Base-by-base conservation (phyloP, 1,140 invertebrate genomes). In the Cydia strobilella region DNA sequence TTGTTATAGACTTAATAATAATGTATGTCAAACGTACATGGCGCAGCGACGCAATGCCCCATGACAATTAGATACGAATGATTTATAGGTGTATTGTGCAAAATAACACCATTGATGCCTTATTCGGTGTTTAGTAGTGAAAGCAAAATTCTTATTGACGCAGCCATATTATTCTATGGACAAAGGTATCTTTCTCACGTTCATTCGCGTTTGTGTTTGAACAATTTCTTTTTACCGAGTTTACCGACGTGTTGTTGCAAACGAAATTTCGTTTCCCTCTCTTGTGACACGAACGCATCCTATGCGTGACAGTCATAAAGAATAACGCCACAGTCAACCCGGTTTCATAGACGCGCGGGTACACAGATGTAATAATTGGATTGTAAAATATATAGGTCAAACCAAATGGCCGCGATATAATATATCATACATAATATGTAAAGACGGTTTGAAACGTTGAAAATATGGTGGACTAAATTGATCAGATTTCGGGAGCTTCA, bases 351-450 rank as follows among this genome's bases (percentile, higher is more conserved):
- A 15, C 1, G 13, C 18, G 51, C 18, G 1, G 18, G 18, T 9
- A 59, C 51, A 59, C 2, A 18, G n/a, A 20, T 23, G 9, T n/a
- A 59, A 59, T 20, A 59, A 59, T 59, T 20, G n/a, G 51, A 59
- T 23, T 59, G 18, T 59, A 59, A 59, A 59, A 59, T 59, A 59
- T 59, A 59, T 20, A 59, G 51, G 51, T 59, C 51, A 59, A 20
- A 9, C 4, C 51, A 59, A 42, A 42, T 9, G 4, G 13, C 51
- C 51, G 18, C n/a, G n/a, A 54, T 15, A 54, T 3, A 3, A 7
- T n/a, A n/a, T n/a, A n/a, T n/a, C n/a, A n/a, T n/a, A n/a, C 9
- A 39, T 2, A 3, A 10, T 42, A 42, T 42, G 39, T 42, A 42
- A 42, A 42, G 10, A 27, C 27, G n/a, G 51, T 15, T 20, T 18